Conservation (phyloP, 1,140 invertebrate genomes). For the Brachionus asplanchnoidis region DNA sequence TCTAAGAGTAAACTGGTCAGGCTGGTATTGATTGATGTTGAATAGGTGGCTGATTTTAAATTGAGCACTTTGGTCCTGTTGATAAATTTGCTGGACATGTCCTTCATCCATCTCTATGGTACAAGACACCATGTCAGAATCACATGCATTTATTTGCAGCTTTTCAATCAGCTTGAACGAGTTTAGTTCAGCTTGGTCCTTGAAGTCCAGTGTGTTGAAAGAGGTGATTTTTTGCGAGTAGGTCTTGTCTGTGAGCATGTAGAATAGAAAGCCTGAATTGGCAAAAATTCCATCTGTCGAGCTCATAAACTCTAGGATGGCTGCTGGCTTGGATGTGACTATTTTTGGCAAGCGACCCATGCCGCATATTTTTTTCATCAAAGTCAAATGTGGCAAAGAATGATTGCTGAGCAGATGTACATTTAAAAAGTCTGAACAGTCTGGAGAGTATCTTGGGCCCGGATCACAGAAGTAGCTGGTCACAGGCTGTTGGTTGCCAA, state of each 20-base stretch:
- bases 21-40: slow-evolving; percentile 22
- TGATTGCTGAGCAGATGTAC: neutral
- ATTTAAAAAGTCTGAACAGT: slow-evolving; percentile 21
- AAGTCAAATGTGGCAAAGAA: neutral
- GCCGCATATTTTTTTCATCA: slow-evolving; percentile 19
- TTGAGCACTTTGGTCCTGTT: neutral
- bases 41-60: slow-evolving; percentile 19
- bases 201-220: neutral
- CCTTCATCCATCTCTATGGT: neutral
- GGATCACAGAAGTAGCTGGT: slow-evolving; percentile 36
- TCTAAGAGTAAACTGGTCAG: neutral
- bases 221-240: neutral
- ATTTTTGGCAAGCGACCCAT: slow-evolving; percentile 36
- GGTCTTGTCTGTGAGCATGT: neutral
- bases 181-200: neutral
- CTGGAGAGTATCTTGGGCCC: neutral
- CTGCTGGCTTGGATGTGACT: neutral
- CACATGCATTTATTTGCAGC: neutral
- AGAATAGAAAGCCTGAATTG: slow-evolving; percentile 38
- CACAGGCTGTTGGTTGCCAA: neutral
- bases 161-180: neutral
- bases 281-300: neutral
- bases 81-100: neutral
- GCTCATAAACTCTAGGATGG: neutral
- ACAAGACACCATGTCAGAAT: slow-evolving; percentile 10